These are phyloP conservation scores for Porites evermanni DNA, from an alignment of 92 coral and sea anemone species.

Conservation along the genomic window DNA sequence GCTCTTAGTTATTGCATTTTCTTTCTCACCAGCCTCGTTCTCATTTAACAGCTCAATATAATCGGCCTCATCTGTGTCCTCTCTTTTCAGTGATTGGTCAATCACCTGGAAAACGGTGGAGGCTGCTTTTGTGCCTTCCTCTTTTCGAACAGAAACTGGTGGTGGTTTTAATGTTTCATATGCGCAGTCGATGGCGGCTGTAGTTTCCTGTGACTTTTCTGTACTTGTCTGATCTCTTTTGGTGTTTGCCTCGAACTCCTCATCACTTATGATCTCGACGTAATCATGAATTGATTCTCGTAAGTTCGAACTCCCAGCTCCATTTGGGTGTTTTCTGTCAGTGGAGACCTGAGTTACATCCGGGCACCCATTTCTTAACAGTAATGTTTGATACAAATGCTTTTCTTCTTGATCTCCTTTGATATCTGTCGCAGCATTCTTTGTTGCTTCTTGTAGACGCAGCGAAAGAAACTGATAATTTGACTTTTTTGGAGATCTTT, in stretches of 20 bases:
- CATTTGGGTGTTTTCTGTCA: not conserved
- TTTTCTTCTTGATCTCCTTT: not conserved
- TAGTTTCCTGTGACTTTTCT: not conserved
- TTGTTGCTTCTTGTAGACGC: not conserved
- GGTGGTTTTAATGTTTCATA: slow-evolving; percentile 20
- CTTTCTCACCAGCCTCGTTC: not conserved
- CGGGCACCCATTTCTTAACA: not conserved
- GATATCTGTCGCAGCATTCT: not conserved
- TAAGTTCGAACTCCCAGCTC: not conserved
- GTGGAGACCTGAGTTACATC: not conserved
- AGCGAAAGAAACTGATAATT: slow-evolving; percentile 21
- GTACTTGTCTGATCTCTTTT: not conserved
- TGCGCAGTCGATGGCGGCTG: not conserved
- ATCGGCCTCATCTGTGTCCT: not conserved
- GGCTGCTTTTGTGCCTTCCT: not conserved
- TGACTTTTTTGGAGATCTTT: not conserved
- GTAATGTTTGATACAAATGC: slow-evolving; percentile 11
- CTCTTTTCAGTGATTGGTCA: slow-evolving; percentile 1
- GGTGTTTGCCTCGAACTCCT: not conserved
- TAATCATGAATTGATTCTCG: slow-evolving; percentile 11
- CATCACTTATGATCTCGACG: slow-evolving; percentile 28
- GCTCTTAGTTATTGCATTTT: not conserved
- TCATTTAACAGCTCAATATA: slow-evolving; percentile 17
- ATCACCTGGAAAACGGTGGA: not conserved
- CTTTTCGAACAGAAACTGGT: not conserved